Conservation (phyloP, 1,140 invertebrate genomes). For the Drosophila tristis region DNA sequence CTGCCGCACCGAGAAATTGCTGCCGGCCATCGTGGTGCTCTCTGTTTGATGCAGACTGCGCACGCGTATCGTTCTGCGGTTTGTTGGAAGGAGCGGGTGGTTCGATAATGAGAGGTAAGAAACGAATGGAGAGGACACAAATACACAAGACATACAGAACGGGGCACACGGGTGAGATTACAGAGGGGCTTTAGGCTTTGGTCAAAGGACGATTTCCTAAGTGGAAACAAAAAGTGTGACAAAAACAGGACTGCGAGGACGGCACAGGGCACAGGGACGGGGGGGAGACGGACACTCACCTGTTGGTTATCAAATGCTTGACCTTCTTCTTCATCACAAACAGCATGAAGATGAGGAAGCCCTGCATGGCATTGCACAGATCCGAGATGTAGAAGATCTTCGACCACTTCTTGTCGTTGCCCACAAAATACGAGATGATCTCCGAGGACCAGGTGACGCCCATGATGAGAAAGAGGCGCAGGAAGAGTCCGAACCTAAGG, state of each 20-base stretch:
- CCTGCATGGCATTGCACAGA: constrained; percentile 85
- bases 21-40: constrained; percentile 59
- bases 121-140: constrained; percentile 11
- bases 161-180: neutral
- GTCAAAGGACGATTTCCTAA: neutral
- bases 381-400: constrained; percentile 86
- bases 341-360: constrained; percentile 87
- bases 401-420: constrained; percentile 67
- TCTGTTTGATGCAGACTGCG: constrained; percentile 78
- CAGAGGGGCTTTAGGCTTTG: too few species aligned
- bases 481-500: constrained; percentile 88
- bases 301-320: constrained; percentile 85
- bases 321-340: constrained; percentile 87
- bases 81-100: constrained; percentile 12
- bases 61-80: constrained; percentile 69
- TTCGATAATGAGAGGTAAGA: constrained; percentile 4
- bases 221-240: constrained; percentile 5
- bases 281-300: constrained; percentile 71
- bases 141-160: constrained; percentile 20
- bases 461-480: constrained; percentile 90
- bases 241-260: neutral
- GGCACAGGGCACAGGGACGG: neutral
- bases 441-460: constrained; percentile 90
- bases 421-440: constrained; percentile 87
- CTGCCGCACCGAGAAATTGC: constrained; percentile 67